These are phyloP conservation scores for Chalcosyrphus nemorum DNA, from an alignment of 2,888 invertebrate species.

Conservation along the genomic window DNA sequence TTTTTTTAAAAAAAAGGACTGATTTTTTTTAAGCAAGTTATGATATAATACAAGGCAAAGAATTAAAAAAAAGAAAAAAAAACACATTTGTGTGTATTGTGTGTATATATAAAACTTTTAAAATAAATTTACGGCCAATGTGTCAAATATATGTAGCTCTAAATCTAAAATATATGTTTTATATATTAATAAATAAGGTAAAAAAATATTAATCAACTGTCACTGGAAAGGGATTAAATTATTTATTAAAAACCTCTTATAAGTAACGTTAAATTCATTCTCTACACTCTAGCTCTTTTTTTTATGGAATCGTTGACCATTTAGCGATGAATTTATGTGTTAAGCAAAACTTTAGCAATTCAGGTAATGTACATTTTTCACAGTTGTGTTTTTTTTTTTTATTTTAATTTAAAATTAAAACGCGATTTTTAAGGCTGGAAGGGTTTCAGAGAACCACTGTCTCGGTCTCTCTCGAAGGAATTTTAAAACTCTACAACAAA, in stretches of 20 bases:
- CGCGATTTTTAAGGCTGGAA: background rate
- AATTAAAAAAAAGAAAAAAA: background rate
- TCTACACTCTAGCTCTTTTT: background rate
- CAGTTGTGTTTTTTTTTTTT: constrained; percentile 15
- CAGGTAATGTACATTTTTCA: constrained; percentile 29
- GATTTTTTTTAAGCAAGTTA: constrained; percentile 6
- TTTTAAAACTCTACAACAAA: constrained; percentile 43
- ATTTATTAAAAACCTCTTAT: constrained; percentile 6
- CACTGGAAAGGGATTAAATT: constrained; percentile 44
- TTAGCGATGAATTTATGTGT: background rate
- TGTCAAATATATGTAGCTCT: background rate
- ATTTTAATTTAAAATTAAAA: constrained; percentile 3
- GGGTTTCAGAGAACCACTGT: background rate
- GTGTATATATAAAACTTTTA: background rate
- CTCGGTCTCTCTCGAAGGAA: background rate
- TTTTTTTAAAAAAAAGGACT: constrained; percentile 2
- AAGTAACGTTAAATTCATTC: constrained; percentile 1
- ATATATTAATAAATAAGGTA: constrained; percentile 53
- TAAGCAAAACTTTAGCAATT: background rate
- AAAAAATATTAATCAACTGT: constrained; percentile 50
- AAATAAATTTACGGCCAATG: background rate
- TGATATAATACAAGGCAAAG: constrained; percentile 40
- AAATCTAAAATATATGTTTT: constrained; percentile 13
- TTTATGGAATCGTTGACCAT: background rate
- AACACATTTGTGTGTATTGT: too few species aligned